Evolutionary conservation across 2,888 invertebrate species (phyloP), one percentile per base, ranked within the genome.

Genomic region (Rhaphigaster nebulosa): DNA sequence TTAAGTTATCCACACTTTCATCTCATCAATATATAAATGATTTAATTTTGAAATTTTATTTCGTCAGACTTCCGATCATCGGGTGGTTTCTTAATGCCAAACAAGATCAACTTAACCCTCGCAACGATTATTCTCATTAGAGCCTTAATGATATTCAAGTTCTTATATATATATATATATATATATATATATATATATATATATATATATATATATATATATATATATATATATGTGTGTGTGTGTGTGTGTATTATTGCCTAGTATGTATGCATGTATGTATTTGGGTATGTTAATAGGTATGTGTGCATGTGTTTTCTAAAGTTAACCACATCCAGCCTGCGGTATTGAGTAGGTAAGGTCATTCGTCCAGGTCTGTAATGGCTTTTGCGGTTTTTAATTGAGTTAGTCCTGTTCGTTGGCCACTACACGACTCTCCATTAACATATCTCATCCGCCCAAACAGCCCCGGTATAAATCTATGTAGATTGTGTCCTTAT

Each of bases 401-500:
- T 84, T 50, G 84, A 84, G 84, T 84, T 84, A 84, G 84, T 84
- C 84, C 84, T 84, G 84, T 84, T 45, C 45, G 45, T 26, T 41
- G 84, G n/a, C 84, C 45, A 38, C 70, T 50, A 84, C 84, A 84
- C 84, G 45, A n/a, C 45, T 84, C 84, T 13, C 84, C 45, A 84
- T 84, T 84, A 84, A 84, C 84, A 84, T 84, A 50, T 84, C 84
- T 50, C 84, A 84, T 84, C n/a, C 84, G 29, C 29, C n/a, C 84
- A 41, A 84, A 84, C 84, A 84, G 45, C 45, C 41, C 45, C 84
- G 45, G 41, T 45, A 84, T 84, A 84, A 84, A 84, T 84, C 84
- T 84, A 84, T 84, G 84, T 84, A 84, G 45, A 84, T 84, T 84
- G 45, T 45, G n/a, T 45, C 84, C 84, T 84, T 84, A 84, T 84